Evolutionary conservation across 2,888 invertebrate species (phyloP).

Genomic region (Polyommatus iphigenia): DNA sequence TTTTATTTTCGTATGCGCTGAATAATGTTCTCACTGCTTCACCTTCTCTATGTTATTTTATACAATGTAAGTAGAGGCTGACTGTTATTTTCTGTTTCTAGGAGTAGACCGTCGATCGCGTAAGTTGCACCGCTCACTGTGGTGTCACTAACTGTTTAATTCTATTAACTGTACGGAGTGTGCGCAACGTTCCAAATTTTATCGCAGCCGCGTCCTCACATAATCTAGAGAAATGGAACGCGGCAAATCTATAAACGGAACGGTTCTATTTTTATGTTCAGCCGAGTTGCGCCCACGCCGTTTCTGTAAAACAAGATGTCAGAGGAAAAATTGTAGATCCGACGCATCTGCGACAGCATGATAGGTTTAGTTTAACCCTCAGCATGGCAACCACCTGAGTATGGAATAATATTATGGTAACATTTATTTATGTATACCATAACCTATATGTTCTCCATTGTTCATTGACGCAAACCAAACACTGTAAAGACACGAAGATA

Average conservation of each 20-base stretch:
- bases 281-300: conserved; percentile 71
- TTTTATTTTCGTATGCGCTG: conserved; percentile 63
- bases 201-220: conserved; percentile 48
- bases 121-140: conserved; percentile 80
- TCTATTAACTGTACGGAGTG: conserved; percentile 69
- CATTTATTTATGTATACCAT: conserved; percentile 43
- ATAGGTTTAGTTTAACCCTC: conserved; percentile 54
- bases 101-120: conserved; percentile 81
- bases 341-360: conserved; percentile 61
- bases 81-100: conserved; percentile 81
- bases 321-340: conserved; percentile 55
- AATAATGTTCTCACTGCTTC: conserved; percentile 69
- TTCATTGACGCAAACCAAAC: conserved; percentile 40
- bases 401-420: conserved; percentile 35
- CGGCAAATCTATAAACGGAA: conserved; percentile 56
- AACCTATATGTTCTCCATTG: conserved; percentile 42
- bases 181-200: conserved; percentile 53
- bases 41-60: conserved; percentile 52
- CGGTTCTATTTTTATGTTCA: conserved; percentile 66
- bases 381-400: conserved; percentile 54
- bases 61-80: conserved; percentile 69
- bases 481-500: conserved; percentile 40
- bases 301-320: conserved; percentile 65
- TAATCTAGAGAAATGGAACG: conserved; percentile 51
- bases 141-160: conserved; percentile 76